Base-by-base conservation (phyloP, 2,888 invertebrate genomes). In the Philhelius pedissequus region DNA sequence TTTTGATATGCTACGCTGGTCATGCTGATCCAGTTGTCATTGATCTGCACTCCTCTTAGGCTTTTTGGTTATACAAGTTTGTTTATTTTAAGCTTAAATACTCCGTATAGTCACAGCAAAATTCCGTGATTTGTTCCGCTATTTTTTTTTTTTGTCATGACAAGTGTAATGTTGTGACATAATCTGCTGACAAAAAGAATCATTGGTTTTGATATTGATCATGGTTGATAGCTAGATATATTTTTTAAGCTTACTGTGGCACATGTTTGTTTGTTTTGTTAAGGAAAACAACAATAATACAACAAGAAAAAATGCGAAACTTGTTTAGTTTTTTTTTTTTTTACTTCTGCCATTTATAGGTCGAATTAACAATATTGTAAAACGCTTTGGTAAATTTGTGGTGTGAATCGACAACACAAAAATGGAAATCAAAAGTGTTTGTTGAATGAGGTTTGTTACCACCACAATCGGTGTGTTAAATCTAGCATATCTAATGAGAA, bases 11-110 rank as follows among this genome's bases (percentile, higher is more conserved):
- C 84, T 71, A 48, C 74, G 60, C 56, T 70, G 78, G 78, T 74
- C 66, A 54, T 48, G 54, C 30, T 52, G 71, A 84, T 80, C 76
- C 71, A 69, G 71, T 80, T 84, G 84, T 70, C 84, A 80, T 84
- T 84, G 74, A 83, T 83, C 78, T 62, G 66, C 32, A 22, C 30
- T 32, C 18, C 18, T 27, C 18, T 6, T n/a, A 18, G 52, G 35
- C 15, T 69, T 71, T 81, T 38, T 45, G 11, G 60, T 52, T 69
- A 64, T 8, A 79, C 69, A 62, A 69, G 38, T 80, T 4, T 43
- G 32, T 66, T 56, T 45, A 50, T 30, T 38, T 40, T 60, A 52
- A 2, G 5, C 11, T 15, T 32, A 48, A 45, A 48, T 64, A 52
- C 45, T 20, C 20, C n/a, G 8, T 25, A 4, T 5, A 5, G 9